Base-by-base conservation (phyloP, 2,888 invertebrate species). In the Antheraea yamamai region DNA sequence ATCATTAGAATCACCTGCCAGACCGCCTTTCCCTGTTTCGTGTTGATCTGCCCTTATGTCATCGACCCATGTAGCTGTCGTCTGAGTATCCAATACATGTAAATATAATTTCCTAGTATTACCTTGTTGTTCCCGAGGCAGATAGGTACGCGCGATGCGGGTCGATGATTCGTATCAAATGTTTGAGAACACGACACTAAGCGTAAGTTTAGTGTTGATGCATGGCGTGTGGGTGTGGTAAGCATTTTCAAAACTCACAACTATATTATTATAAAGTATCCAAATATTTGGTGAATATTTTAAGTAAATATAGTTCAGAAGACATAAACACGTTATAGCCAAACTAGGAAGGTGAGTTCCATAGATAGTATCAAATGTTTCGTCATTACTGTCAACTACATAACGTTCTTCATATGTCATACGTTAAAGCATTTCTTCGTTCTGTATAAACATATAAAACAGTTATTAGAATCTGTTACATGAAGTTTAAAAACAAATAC, bases 111-210 rank as follows among this genome's bases (percentile, higher is more conserved):
- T 82, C 76, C 76, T 78, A 79, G 79, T 79, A 78, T 73, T 78
- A 75, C 77, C 77, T 78, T 79, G 80, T 79, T 70, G 75, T 73
- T 74, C 74, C 55, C 74, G 70, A 70, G 73, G 78, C 79, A 76
- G 73, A 61, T 78, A 80, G 80, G 78, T 75, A 72, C 68, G 75
- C 23, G 75, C 72, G 79, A 80, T 83, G 81, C 79, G 81, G 79
- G 83, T 78, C 78, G 76, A 80, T 79, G 78, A 81, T 80, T 82
- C 75, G 77, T 82, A 80, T 82, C 79, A 79, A 79, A 78, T 77
- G 74, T 75, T 75, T 76, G 78, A 76, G 77, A 77, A 78, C 77
- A 78, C 70, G 70, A 70, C 39, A 70, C 70, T 70, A 39, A 20
- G 39, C 70, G 39, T 70, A 39, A 70, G n/a, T 39, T 39, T 68